Conservation (phyloP, 2,113 vertebrate species). For the Oriolus oriolus region DNA sequence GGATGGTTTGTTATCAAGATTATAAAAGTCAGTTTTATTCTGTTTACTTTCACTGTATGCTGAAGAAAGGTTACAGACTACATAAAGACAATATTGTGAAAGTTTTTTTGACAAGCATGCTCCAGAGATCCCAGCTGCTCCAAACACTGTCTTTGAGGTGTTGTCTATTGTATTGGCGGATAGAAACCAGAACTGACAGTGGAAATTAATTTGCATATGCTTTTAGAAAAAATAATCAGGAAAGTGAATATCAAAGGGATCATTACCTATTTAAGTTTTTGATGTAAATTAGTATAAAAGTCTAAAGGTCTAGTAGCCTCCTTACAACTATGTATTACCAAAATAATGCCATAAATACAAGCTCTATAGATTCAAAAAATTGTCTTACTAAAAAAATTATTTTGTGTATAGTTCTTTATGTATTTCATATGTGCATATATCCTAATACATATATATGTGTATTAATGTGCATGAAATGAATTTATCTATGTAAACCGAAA, state of each 20-base stretch:
- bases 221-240: not conserved
- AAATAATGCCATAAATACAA: not conserved
- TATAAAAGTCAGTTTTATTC: not conserved
- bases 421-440: not conserved
- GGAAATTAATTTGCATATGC: not conserved
- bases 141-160: not conserved
- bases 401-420: not conserved
- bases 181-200: not conserved
- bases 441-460: not conserved
- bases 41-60: not conserved
- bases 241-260: not conserved
- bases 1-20: not conserved
- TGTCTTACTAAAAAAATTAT: not conserved
- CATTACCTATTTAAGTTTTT: not conserved
- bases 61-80: not conserved
- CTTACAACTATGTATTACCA: not conserved
- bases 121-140: not conserved
- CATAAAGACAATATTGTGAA: not conserved
- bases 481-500: not conserved
- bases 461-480: not conserved
- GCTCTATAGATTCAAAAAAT: not conserved
- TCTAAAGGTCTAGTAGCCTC: not conserved
- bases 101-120: not conserved
- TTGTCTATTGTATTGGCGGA: not conserved
- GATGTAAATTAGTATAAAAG: not conserved